phyloP scores from a whole-genome alignment of 2,113 vertebrate species.

The Chaetorhynchus papuensis region DNA sequence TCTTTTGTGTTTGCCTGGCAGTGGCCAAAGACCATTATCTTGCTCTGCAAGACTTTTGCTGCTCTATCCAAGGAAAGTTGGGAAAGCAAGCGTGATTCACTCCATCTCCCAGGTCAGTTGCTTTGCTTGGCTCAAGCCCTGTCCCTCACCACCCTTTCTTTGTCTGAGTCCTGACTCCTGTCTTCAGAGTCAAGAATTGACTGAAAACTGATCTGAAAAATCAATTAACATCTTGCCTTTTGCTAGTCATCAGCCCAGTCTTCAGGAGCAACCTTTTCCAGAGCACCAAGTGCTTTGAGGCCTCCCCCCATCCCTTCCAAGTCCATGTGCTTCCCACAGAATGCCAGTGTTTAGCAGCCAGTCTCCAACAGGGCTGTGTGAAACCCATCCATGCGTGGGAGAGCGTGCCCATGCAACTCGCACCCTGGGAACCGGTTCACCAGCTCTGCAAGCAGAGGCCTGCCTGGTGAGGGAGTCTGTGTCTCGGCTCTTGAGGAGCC shows the following conservation, averaged over 20 bases:
- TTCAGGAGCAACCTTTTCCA: not conserved
- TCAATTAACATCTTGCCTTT: not conserved
- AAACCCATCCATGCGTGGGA: not conserved
- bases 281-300: not conserved
- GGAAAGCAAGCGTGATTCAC: not conserved
- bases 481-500: not conserved
- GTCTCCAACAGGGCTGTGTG: not conserved
- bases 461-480: not conserved
- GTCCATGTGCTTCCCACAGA: not conserved
- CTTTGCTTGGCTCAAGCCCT: not conserved
- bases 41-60: not conserved
- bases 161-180: not conserved
- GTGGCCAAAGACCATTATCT: not conserved
- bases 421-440: constrained; percentile 22
- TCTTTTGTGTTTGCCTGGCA: not conserved
- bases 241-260: not conserved
- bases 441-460: constrained; percentile 36
- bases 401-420: constrained; percentile 4
- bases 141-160: not conserved
- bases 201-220: not conserved
- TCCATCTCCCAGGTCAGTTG: rapidly evolving
- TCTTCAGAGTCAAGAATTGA: not conserved
- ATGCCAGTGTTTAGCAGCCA: not conserved
- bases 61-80: not conserved
- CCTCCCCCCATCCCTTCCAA: not conserved